phyloP scores from a whole-genome alignment of 2,888 invertebrate species.

The Physocephala rufipes region DNA sequence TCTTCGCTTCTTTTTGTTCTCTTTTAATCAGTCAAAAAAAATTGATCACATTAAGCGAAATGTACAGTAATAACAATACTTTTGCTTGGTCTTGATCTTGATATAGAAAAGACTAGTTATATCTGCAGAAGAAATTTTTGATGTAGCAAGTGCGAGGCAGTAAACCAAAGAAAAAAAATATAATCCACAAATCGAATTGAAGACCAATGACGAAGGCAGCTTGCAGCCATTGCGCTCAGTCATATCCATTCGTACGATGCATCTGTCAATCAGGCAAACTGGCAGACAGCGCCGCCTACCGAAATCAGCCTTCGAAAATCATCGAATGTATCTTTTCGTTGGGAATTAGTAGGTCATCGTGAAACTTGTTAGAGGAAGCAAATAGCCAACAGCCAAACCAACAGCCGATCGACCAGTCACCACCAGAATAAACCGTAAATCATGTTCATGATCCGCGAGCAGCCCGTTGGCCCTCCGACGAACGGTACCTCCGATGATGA shows the following conservation, averaged over 20 bases:
- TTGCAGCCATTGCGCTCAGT: background rate
- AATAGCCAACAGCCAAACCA: too few species aligned
- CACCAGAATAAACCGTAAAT: too few species aligned
- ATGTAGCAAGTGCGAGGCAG: background rate
- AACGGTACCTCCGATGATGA: too few species aligned
- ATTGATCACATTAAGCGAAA: background rate
- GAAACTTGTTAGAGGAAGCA: too few species aligned
- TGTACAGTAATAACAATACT: background rate
- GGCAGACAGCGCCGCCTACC: background rate
- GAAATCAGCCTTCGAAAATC: too few species aligned
- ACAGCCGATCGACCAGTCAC: too few species aligned
- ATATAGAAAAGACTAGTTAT: constrained; percentile 3
- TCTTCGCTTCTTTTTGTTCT: background rate
- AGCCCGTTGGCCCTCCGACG: too few species aligned
- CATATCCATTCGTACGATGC: constrained; percentile 2
- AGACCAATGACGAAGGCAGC: constrained; percentile 29
- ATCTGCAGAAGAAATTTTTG: background rate
- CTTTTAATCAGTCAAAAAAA: background rate
- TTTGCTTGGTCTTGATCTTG: background rate
- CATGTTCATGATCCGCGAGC: too few species aligned
- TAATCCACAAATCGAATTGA: too few species aligned
- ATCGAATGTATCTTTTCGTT: too few species aligned
- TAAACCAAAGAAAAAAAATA: background rate
- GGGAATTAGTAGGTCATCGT: too few species aligned
- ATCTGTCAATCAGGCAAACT: too few species aligned